phyloP scores from a whole-genome alignment of 37 sponge, comb jelly and placozoan species.

The Amphimedon queenslandica region DNA sequence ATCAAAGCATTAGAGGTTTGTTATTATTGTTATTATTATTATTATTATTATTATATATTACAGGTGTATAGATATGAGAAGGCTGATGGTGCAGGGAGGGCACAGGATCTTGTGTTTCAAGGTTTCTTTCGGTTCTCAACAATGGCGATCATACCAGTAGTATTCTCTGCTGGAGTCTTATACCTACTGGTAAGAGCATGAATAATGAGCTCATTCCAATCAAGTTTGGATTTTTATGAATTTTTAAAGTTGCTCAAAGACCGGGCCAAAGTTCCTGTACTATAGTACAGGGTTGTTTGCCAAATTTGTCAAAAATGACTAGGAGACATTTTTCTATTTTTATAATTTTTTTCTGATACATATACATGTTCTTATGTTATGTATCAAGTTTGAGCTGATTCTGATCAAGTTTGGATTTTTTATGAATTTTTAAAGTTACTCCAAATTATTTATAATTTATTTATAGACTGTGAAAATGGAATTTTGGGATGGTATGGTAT shows the following conservation, averaged over 20 bases:
- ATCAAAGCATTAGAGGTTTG: slow-evolving; percentile 51
- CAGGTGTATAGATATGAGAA: slow-evolving; percentile 61
- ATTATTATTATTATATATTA: background rate
- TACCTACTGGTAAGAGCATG: slow-evolving; percentile 60
- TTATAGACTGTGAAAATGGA: slow-evolving; percentile 39
- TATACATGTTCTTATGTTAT: no score
- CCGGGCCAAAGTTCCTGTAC: no score
- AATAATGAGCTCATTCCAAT: no score
- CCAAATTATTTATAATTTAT: background rate
- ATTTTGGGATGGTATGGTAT: slow-evolving; percentile 24
- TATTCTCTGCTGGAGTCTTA: slow-evolving; percentile 62
- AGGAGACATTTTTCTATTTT: no score
- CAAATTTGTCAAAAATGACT: no score
- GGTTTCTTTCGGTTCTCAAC: slow-evolving; percentile 66
- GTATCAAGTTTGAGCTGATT: no score
- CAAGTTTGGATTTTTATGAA: no score
- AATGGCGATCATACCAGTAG: slow-evolving; percentile 53
- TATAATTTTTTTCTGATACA: no score
- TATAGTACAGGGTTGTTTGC: no score
- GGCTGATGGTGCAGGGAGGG: slow-evolving; percentile 71
- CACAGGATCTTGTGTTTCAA: slow-evolving; percentile 74
- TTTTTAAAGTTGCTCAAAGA: background rate
- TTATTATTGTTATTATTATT: background rate
- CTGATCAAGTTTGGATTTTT: no score
- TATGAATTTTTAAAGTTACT: no score